These are phyloP conservation scores for Uloborus plumipes DNA, from an alignment of 2,888 invertebrate species.

Conservation along the genomic window DNA sequence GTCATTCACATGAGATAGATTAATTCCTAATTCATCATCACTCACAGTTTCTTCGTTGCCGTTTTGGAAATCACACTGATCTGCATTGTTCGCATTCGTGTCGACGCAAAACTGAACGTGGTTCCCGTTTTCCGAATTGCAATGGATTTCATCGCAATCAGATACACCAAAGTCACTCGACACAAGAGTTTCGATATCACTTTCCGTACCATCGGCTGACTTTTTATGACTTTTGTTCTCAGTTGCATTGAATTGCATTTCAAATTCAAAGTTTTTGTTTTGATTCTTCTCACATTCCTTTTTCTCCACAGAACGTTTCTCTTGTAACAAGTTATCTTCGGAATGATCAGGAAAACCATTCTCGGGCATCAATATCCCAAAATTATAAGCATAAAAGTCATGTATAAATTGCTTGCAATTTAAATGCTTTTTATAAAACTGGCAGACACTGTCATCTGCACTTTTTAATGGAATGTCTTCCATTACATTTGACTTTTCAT, in stretches of 20 bases:
- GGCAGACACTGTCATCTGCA: constrained; percentile 77
- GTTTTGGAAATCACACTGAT: not conserved
- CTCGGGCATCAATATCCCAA: constrained; percentile 38
- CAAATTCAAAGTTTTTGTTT: constrained; percentile 45
- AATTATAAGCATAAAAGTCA: constrained; percentile 69
- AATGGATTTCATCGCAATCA: constrained; percentile 30
- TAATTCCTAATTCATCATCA: constrained; percentile 41
- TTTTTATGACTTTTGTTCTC: constrained; percentile 21
- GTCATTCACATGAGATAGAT: not conserved
- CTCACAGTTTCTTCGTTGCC: constrained; percentile 22
- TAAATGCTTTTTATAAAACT: constrained; percentile 81
- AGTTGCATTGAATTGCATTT: constrained; percentile 33
- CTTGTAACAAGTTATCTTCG: constrained; percentile 22
- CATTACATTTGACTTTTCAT: constrained; percentile 32
- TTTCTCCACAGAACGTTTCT: constrained; percentile 20
- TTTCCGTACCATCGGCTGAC: constrained; percentile 31
- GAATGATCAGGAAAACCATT: constrained; percentile 37
- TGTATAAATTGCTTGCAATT: constrained; percentile 78
- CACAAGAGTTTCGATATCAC: constrained; percentile 46
- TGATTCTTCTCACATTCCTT: constrained; percentile 33
- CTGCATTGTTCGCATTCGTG: not conserved
- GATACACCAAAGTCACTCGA: constrained; percentile 40
- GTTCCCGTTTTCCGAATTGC: constrained; percentile 25
- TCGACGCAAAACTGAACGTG: not conserved
- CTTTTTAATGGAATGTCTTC: constrained; percentile 33